phyloP scores from a whole-genome alignment of 2,113 vertebrate genomes.

The Fregata magnificens region DNA sequence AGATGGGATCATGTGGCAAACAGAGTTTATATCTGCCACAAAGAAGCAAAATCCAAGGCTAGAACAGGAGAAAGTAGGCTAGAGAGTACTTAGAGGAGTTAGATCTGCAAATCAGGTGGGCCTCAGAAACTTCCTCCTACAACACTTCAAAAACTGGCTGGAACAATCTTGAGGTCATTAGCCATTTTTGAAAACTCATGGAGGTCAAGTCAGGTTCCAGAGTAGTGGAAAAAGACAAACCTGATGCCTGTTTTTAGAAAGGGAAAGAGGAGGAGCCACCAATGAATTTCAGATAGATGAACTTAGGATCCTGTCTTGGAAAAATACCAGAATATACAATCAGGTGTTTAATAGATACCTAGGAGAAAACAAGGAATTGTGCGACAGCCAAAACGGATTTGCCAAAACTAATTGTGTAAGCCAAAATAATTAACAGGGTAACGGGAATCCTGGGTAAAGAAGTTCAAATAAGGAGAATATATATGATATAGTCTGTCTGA shows the following conservation, averaged over 20 bases:
- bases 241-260: not conserved
- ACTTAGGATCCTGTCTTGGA: not conserved
- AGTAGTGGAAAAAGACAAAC: not conserved
- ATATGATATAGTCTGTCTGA: not conserved
- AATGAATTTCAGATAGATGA: not conserved
- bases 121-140: not conserved
- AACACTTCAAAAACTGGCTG: not conserved
- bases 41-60: not conserved
- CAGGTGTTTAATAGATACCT: not conserved
- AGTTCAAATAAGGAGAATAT: not conserved
- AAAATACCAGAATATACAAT: not conserved
- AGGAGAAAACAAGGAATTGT: not conserved
- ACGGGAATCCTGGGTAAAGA: not conserved
- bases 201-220: slow-evolving; percentile 24
- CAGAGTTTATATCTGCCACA: not conserved
- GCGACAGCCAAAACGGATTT: not conserved
- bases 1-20: slow-evolving; percentile 33
- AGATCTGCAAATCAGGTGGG: not conserved
- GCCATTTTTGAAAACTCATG: not conserved
- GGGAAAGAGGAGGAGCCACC: not conserved
- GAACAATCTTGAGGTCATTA: not conserved
- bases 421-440: not conserved
- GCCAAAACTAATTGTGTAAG: not conserved
- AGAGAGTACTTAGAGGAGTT: slow-evolving; percentile 16
- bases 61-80: slow-evolving; percentile 17